Base-by-base conservation (phyloP, 2,113 vertebrate species). In the Origma solitaria region DNA sequence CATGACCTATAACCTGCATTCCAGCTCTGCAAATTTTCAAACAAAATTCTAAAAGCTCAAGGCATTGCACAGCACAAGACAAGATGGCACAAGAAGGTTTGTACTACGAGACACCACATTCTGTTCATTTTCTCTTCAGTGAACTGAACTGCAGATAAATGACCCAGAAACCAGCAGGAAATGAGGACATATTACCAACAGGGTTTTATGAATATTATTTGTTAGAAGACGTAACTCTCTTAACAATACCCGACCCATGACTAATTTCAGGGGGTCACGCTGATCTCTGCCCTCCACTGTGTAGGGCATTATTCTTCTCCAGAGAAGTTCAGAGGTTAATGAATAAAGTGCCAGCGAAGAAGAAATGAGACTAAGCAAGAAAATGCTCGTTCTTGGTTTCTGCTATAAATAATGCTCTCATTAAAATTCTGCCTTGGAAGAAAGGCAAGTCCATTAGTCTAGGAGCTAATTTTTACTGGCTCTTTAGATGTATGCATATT, bases 381-480 rank as follows among this genome's bases (percentile, higher is more conserved):
- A 97, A 97, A 97, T 33, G 83, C 94, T 93, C 28, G 5, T 97
- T 97, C 97, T 97, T 95, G 68, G 96, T 82, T 93, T 96, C 90
- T 95, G 95, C 95, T 98, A 98, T 98, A 98, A 98, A 98, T 98
- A 98, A 98, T 98, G 95, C 94, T 96, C 97, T 97, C 97, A 98
- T 98, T 98, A 98, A 98, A 98, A 98, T 98, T 97, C 97, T 97
- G 97, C 97, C 97, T 98, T 86, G 56, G 95, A 98, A 97, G 97
- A 98, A 97, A 98, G 97, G 97, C 96, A 98, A 98, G 97, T 98
- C 98, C 97, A 98, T 98, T 98, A 98, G 97, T 98, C 97, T 97
- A 96, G 95, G 90, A 98, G 96, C 97, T 98, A 98, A 98, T 98
- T 98, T 98, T 98, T 98, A 98, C 97, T 97, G 94, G 97, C 97